Conservation (phyloP, 2,113 vertebrate species). For the Vulpes ferrilata region DNA sequence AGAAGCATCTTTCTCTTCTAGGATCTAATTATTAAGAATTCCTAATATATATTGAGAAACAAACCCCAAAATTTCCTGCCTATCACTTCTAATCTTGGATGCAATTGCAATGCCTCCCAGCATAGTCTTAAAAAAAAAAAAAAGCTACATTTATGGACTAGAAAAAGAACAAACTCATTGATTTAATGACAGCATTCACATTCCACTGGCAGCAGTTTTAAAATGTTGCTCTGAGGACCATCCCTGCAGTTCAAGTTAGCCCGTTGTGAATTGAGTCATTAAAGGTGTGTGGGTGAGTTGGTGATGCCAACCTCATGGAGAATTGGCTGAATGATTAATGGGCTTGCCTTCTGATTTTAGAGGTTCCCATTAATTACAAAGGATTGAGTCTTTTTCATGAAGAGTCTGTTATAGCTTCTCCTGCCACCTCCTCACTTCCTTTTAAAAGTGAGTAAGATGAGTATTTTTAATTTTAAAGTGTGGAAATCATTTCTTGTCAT, state of each 20-base stretch:
- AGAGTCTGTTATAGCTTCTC: slow-evolving; percentile 31
- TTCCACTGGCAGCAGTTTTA: slow-evolving; percentile 61
- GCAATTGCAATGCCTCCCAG: neutral
- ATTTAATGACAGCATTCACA: slow-evolving; percentile 56
- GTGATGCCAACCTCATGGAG: slow-evolving; percentile 71
- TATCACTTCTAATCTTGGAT: slow-evolving; percentile 8
- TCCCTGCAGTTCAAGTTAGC: slow-evolving; percentile 63
- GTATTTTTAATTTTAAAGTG: slow-evolving; percentile 61
- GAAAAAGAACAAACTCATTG: slow-evolving; percentile 64
- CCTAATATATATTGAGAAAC: neutral
- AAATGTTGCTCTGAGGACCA: slow-evolving; percentile 33
- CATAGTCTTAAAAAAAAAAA: neutral
- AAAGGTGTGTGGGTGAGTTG: slow-evolving; percentile 60
- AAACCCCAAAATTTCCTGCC: neutral
- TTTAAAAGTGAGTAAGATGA: slow-evolving; percentile 54
- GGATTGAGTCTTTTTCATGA: slow-evolving; percentile 65
- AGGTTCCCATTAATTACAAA: slow-evolving; percentile 82
- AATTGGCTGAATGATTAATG: slow-evolving; percentile 78
- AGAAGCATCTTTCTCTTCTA: neutral
- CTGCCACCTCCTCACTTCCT: slow-evolving; percentile 49
- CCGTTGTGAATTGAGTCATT: slow-evolving; percentile 72
- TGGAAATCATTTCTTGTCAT: slow-evolving; percentile 59
- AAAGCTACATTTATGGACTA: slow-evolving; percentile 41
- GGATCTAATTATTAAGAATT: neutral
- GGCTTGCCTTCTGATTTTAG: slow-evolving; percentile 78